Evolutionary conservation across 2,797 vertebrate genomes (phyloP), one percentile per base, ranked within the genome.

Genomic region (Taeniopygia guttata): DNA sequence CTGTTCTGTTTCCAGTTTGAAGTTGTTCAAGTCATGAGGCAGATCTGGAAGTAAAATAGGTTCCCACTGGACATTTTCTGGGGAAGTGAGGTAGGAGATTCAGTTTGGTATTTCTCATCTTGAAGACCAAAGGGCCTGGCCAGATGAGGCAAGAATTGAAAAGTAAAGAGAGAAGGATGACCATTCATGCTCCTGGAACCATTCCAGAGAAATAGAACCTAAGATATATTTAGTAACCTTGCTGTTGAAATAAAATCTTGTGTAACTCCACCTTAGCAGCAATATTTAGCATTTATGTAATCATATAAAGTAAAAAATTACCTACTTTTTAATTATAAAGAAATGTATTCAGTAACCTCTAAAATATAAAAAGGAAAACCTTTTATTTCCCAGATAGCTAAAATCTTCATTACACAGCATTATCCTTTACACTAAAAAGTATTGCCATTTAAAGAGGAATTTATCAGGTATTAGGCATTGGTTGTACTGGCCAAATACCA

Each of bases 201-300:
- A 75, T 43, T 94, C 68, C 84, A 84, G 63, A 26, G 27, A 42
- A 46, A 51, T 4, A 73, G 55, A 94, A 73, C 49, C 48, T 16
- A 32, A 70, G 68, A 62, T 91, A 84, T 88, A 93, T 93, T 94
- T 95, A 94, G 64, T 85, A 85, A 89, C 82, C 81, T 77, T 40
- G 54, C 27, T 72, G 45, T 89, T 93, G 69, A 89, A 95, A 94
- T 86, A 43, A 75, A 48, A 88, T 89, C 56, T 87, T 64, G 20
- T 54, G 89, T 51, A 93, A 94, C 38, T 91, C 91, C 40, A 83
- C 64, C 84, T 80, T 56, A 83, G 67, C 68, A 83, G 81, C 52
- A 91, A 60, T 67, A 89, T 26, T 21, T 76, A 58, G 46, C 42
- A 46, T 36, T 70, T 77, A 30, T 52, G 12, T 27, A 82, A 73